These are phyloP conservation scores for Augochlorella aurata DNA, from an alignment of 2,888 invertebrate genomes.

Conservation along the genomic window DNA sequence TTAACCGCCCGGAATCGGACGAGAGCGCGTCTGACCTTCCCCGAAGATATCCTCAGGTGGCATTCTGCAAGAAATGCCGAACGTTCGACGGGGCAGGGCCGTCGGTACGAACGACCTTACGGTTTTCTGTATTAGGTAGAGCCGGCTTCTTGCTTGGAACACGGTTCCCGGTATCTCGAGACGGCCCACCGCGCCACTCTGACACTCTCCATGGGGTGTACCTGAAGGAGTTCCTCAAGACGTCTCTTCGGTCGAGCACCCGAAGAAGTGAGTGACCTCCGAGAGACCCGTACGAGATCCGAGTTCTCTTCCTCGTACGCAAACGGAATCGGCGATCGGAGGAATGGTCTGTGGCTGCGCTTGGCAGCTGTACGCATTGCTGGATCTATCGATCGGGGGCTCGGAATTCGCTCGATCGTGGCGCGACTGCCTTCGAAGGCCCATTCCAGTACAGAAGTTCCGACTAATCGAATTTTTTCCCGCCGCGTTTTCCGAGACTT, in stretches of 20 bases:
- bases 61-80: conserved; percentile 60
- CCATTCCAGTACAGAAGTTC: neutral
- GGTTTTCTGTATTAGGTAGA: conserved; percentile 80
- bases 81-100: conserved; percentile 57
- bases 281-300: conserved; percentile 65
- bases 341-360: conserved; percentile 5
- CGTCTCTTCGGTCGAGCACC: conserved; percentile 54
- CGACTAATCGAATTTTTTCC: neutral
- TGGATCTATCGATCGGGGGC: neutral
- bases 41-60: conserved; percentile 56
- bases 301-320: conserved; percentile 73
- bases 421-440: neutral
- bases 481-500: neutral
- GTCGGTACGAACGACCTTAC: conserved; percentile 67
- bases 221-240: conserved; percentile 60
- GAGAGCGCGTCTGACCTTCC: conserved; percentile 55
- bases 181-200: conserved; percentile 60
- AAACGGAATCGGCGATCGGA: conserved; percentile 67
- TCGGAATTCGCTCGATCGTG: conserved; percentile 1
- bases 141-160: conserved; percentile 74
- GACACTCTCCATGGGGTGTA: conserved; percentile 53
- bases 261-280: conserved; percentile 78
- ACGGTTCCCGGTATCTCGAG: conserved; percentile 72
- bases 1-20: conserved; percentile 34
- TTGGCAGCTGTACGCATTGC: conserved; percentile 14